Evolutionary conservation across 2,113 vertebrate species (phyloP).

Genomic region (Oncorhynchus kisutch): DNA sequence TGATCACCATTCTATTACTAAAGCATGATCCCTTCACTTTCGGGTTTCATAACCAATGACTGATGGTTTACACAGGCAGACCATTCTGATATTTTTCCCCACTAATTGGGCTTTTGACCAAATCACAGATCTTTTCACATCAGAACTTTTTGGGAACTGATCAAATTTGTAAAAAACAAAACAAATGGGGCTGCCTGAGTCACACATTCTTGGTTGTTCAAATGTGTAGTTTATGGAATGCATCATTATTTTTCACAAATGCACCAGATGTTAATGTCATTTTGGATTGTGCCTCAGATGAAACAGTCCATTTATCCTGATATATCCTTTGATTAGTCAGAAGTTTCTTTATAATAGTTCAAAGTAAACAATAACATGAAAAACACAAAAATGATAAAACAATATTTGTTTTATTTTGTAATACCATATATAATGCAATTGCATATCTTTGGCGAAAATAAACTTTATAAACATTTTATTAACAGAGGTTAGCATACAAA

Average conservation of each 20-base stretch:
- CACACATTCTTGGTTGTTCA: not conserved
- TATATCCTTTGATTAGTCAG: slow-evolving; percentile 2
- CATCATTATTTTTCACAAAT: not conserved
- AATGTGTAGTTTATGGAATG: no score
- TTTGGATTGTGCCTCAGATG: not conserved
- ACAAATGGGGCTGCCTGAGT: not conserved
- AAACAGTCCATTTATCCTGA: not conserved
- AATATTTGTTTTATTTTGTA: slow-evolving; percentile 95
- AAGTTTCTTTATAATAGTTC: not conserved
- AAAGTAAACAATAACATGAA: no score
- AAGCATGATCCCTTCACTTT: not conserved
- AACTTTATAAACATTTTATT: slow-evolving; percentile 99
- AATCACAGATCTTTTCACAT: no score
- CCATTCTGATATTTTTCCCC: not conserved
- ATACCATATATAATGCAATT: slow-evolving; percentile 99
- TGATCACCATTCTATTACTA: slow-evolving; percentile 23
- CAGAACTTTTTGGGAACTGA: no score
- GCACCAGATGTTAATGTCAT: not conserved
- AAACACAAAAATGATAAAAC: slow-evolving; percentile 73
- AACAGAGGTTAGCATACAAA: slow-evolving; percentile 99
- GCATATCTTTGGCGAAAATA: slow-evolving; percentile 99
- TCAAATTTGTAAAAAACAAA: no score
- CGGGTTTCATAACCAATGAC: not conserved
- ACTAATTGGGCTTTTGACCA: no score
- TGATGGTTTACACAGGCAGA: no score